Conservation (phyloP, 2,113 vertebrate species). For the Arizona elegans region DNA sequence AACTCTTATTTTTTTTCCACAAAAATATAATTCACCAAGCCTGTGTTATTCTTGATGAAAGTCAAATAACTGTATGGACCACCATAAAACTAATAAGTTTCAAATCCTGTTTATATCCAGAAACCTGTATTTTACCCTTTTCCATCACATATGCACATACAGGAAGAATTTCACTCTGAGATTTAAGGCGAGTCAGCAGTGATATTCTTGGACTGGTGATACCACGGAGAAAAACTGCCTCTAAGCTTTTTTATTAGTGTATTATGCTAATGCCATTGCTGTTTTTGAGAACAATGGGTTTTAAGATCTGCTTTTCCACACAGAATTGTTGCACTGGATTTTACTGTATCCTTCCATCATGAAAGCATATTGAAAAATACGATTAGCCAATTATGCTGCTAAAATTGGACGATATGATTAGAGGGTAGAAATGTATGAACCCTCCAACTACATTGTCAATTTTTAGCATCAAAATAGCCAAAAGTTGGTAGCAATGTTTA, state of each 20-base stretch:
- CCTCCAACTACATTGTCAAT: not conserved
- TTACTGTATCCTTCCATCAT: not conserved
- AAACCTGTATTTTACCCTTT: not conserved
- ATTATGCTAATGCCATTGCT: not conserved
- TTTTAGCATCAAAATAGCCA: not conserved
- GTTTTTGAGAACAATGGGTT: not conserved
- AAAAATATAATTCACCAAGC: constrained; percentile 41
- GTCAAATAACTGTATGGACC: not conserved
- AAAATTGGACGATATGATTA: not conserved
- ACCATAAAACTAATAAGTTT: not conserved
- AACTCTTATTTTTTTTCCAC: constrained; percentile 7
- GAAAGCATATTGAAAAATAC: not conserved
- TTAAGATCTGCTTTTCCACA: not conserved
- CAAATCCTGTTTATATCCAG: constrained; percentile 10
- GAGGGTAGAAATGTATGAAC: not conserved
- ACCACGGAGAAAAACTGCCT: not conserved
- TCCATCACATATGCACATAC: constrained; percentile 21
- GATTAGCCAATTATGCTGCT: not conserved
- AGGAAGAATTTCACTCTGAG: constrained; percentile 15
- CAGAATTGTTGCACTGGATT: not conserved
- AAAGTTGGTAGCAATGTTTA: not conserved
- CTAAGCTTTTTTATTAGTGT: constrained; percentile 11
- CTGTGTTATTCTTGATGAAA: not conserved
- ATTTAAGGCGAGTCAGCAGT: constrained; percentile 21
- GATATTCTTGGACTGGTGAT: not conserved